Evolutionary conservation across 2,888 invertebrate species (phyloP).

Genomic region (Flexamia atlantica): DNA sequence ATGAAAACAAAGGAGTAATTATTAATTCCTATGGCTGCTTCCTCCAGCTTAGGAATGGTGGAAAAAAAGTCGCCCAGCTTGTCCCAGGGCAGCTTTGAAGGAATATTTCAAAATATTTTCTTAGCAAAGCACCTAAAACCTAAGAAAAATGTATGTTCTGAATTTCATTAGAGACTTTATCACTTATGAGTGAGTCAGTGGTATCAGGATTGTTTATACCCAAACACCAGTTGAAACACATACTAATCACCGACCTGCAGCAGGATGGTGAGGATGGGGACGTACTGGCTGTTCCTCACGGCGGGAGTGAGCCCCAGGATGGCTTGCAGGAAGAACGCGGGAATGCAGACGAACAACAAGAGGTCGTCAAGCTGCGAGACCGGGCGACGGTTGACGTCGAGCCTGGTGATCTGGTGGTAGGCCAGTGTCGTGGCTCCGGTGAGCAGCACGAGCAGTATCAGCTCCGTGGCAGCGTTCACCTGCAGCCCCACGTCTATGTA

Average conservation of each 20-base stretch:
- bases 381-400: slow-evolving; percentile 80
- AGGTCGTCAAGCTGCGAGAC: slow-evolving; percentile 84
- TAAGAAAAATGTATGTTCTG: no score
- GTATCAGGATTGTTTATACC: no score
- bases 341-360: slow-evolving; percentile 83
- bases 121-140: no score
- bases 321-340: slow-evolving; percentile 85
- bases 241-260: slow-evolving; percentile 77
- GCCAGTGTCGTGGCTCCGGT: slow-evolving; percentile 79
- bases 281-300: slow-evolving; percentile 76
- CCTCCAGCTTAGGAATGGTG: no score
- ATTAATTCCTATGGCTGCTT: no score
- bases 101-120: no score
- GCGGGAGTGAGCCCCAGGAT: slow-evolving; percentile 84
- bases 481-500: slow-evolving; percentile 76
- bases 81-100: no score
- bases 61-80: no score
- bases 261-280: slow-evolving; percentile 77
- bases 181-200: no score
- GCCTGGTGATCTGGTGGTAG: slow-evolving; percentile 80
- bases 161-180: no score
- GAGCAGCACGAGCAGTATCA: slow-evolving; percentile 78
- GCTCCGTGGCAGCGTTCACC: slow-evolving; percentile 77
- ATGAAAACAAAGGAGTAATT: no score
- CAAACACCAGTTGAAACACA: no score